Evolutionary conservation across 2,797 vertebrate species (phyloP).

Genomic region (Mionectes olivaceus): DNA sequence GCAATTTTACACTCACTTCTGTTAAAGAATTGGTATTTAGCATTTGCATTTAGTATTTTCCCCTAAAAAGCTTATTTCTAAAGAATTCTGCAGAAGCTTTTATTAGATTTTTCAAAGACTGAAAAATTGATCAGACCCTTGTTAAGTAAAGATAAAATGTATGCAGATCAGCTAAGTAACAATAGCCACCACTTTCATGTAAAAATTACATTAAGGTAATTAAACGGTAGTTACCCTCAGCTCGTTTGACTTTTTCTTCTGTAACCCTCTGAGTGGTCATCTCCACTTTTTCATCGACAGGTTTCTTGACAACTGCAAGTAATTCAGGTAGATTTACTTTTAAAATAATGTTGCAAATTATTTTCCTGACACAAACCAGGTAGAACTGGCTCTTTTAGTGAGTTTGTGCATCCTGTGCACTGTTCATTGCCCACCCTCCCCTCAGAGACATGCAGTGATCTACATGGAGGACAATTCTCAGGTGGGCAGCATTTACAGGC

Average conservation of each 20-base stretch:
- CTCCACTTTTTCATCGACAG: conserved; percentile 79
- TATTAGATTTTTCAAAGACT: not conserved
- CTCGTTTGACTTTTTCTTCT: conserved; percentile 81
- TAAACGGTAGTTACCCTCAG: conserved; percentile 84
- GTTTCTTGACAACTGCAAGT: conserved; percentile 79
- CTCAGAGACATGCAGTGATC: not conserved
- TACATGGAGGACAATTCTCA: not conserved
- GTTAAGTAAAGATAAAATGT: conserved; percentile 28
- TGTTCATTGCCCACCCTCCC: not conserved
- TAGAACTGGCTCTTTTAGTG: not conserved
- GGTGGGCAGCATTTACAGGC: not conserved
- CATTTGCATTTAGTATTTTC: not conserved
- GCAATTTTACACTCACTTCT: not conserved
- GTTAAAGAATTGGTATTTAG: not conserved
- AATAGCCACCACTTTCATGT: not conserved
- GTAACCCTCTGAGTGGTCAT: conserved; percentile 76
- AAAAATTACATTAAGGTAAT: not conserved
- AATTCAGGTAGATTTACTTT: conserved; percentile 68
- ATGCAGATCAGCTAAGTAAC: conserved; percentile 1
- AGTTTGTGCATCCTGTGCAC: not conserved
- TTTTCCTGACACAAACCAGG: not conserved
- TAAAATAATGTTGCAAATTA: conserved; percentile 31
- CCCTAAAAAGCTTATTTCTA: not conserved
- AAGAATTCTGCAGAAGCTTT: not conserved
- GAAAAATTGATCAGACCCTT: not conserved